Evolutionary conservation across 2,797 vertebrate species (phyloP).

Genomic region (Sebastes trivittatus): DNA sequence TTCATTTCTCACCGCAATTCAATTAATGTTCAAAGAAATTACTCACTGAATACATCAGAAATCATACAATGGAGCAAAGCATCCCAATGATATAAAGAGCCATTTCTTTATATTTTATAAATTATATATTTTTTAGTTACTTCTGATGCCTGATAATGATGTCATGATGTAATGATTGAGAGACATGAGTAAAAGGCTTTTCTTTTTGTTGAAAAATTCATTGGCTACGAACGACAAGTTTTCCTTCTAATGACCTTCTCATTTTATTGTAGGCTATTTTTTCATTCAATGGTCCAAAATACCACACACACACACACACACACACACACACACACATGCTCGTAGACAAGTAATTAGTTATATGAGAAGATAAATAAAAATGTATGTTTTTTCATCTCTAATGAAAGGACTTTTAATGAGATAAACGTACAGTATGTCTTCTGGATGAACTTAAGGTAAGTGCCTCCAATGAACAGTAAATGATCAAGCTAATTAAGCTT

Average conservation of each 20-base stretch:
- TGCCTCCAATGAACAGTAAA: not conserved
- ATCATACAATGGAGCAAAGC: conserved; percentile 7
- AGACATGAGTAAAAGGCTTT: not conserved
- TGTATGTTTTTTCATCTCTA: not conserved
- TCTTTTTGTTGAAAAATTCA: not conserved
- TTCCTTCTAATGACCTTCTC: not conserved
- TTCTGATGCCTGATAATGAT: conserved; percentile 15
- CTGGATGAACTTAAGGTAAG: not conserved
- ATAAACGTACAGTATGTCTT: not conserved
- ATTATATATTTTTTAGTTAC: not conserved
- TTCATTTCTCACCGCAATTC: conserved; percentile 53
- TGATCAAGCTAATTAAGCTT: not conserved
- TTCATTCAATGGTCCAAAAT: not conserved
- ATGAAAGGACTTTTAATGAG: not conserved
- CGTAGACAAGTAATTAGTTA: not conserved
- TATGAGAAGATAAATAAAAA: not conserved
- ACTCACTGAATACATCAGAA: conserved; percentile 41
- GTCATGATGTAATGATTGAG: not conserved
- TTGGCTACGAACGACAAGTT: not conserved
- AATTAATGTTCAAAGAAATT: conserved; percentile 62
- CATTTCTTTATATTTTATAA: not conserved
- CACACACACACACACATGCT: not conserved
- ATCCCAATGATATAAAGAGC: conserved; percentile 6
- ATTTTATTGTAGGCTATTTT: not conserved
- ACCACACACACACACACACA: not conserved